Base-by-base conservation (phyloP, 2,113 vertebrate species). In the Lasiurus borealis region DNA sequence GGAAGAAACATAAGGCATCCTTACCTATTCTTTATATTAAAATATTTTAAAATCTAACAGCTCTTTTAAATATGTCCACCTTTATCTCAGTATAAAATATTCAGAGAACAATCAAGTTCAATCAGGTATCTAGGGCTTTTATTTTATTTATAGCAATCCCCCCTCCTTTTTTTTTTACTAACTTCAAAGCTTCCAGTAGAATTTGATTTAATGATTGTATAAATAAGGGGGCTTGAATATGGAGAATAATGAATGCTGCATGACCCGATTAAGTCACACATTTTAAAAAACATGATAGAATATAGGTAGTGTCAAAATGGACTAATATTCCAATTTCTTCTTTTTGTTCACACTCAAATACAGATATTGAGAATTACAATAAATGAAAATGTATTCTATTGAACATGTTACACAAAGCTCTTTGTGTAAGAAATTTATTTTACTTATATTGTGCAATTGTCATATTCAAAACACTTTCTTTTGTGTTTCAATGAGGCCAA, bases 111-210 rank as follows among this genome's bases (percentile, higher is more conserved):
- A 27, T 86, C 54, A 69, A 82, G 69, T 76, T 86, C 19, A 84
- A 64, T 92, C 72, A 82, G 85, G 44, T 83, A 29, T 64, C 62
- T 72, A 59, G 44, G 46, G 40, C 9, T 76, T 94, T 96, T 92
- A 29, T 85, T 94, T 93, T 93, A 91, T 96, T 96, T 95, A 69
- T 93, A 88, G 34, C 57, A 90, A 88, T 94, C 16, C 21, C 21
- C 19, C 19, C 4, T 69, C n/a, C n/a, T 93, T 91, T 73, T 86
- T n/a, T 77, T n/a, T 25, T 21, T 27, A 83, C 6, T 69, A 46
- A 71, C 73, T 92, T 94, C 68, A 92, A 95, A 95, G 81, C 27
- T 75, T 59, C 54, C 5, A 57, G 48, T 57, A 88, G 62, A 83
- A 85, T 19, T 59, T 90, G 81, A 18, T n/a, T n/a, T 75, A 90